Evolutionary conservation across 2,113 vertebrate genomes (phyloP), one percentile per base, ranked within the genome.

Genomic region (Forbesichthys papilliferus): DNA sequence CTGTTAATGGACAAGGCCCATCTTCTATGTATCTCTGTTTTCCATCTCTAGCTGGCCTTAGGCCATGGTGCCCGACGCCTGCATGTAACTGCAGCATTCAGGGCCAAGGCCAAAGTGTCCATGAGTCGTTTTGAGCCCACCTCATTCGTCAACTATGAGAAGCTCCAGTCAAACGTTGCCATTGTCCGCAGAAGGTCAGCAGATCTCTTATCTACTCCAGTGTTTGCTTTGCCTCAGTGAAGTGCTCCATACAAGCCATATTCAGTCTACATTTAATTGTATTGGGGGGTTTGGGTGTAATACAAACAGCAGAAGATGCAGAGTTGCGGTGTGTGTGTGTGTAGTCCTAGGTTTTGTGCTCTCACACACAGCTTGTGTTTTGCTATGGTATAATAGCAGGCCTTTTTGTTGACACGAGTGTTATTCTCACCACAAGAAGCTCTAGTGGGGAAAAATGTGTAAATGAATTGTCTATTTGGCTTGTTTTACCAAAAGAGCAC

Each of bases 121-220:
- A 97, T 98, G 96, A 99, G 98, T 89, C 95, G 94, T 84, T 99
- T 98, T 83, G 98, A 98, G 81, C 94, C 96, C 63, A 89, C 84
- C 0, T 93, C 95, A 63, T 93, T 89, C 64, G 56, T 98, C 79
- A 93, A 90, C 74, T 99, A 98, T 64, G 94, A 95, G 66, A 93
- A 87, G 71, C 83, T 98, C 46, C 94, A 94, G 56, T 93, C 95
- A 87, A 99, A 96, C 66, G 88, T 99, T 62, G 91, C 91, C 81
- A 94, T 95, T 51, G 94, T 98, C 48, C 93, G 84, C 48, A 96
- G 96, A 86, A 96, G 97, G 98, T 98, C 88, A 91, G 93, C 48
- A 14, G 10, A 2, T 5, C 36, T 11, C 42, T 54, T 12, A 36
- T 58, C 48, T 16, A 10, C 5, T 9, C 49, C 16, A 59, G 0